Evolutionary conservation across 2,113 vertebrate genomes (phyloP).

Genomic region (Pardalotus punctatus): DNA sequence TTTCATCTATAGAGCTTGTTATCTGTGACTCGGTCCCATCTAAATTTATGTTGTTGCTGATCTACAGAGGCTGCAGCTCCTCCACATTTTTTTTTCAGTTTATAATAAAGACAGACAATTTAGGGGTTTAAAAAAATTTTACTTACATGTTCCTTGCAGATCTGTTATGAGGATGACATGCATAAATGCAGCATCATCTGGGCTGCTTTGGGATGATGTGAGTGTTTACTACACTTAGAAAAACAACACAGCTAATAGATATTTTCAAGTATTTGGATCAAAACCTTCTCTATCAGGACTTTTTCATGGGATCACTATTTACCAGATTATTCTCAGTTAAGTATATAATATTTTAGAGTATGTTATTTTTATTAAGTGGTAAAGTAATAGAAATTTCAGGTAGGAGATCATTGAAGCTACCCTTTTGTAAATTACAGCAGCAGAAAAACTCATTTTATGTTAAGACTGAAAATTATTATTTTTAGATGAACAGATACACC

Average conservation of each 20-base stretch:
- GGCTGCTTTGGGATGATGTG: background rate
- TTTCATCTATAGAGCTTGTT: background rate
- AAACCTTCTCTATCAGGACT: background rate
- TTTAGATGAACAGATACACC: background rate
- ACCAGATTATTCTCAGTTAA: background rate
- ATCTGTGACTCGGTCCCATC: background rate
- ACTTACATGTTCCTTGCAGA: background rate
- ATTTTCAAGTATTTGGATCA: background rate
- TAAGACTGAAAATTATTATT: background rate
- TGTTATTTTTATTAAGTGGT: background rate
- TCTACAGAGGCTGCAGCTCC: background rate
- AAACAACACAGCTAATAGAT: background rate
- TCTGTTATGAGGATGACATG: background rate
- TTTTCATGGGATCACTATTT: background rate
- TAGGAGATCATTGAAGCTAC: background rate
- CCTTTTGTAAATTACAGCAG: background rate
- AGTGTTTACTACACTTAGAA: background rate
- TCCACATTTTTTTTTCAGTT: background rate
- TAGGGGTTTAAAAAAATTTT: background rate
- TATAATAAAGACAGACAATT: background rate
- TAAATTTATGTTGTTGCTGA: background rate
- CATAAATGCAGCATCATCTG: background rate
- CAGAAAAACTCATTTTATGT: background rate
- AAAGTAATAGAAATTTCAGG: background rate
- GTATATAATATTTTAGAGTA: background rate